These are phyloP conservation scores for Myocastor coypus DNA, from an alignment of 2,113 vertebrate genomes.

Conservation along the genomic window DNA sequence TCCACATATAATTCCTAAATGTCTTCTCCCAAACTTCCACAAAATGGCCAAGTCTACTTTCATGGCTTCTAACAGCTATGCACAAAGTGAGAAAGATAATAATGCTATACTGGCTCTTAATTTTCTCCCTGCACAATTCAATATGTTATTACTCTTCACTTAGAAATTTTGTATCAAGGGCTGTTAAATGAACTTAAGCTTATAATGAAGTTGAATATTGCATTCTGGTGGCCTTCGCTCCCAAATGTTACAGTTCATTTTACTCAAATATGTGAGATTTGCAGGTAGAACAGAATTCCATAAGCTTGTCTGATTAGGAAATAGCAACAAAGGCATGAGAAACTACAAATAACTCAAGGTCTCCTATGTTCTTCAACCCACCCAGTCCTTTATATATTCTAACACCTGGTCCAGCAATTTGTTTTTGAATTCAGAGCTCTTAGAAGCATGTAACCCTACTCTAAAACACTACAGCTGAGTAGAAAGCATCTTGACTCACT, in stretches of 20 bases:
- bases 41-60: neutral
- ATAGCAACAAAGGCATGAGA: neutral
- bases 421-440: neutral
- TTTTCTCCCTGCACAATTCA: neutral
- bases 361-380: neutral
- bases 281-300: neutral
- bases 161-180: neutral
- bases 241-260: neutral
- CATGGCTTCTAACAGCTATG: neutral
- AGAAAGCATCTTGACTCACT: neutral
- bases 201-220: neutral
- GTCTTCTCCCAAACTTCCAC: neutral
- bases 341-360: neutral
- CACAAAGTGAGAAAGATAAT: neutral
- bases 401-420: neutral
- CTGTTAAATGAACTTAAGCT: constrained; percentile 17
- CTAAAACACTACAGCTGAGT: neutral
- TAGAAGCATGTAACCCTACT: neutral
- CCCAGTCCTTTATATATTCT: neutral
- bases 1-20: neutral
- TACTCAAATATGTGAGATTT: neutral
- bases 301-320: neutral
- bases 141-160: neutral
- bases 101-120: neutral
- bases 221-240: neutral